Base-by-base conservation (phyloP, 2,113 vertebrate species). In the Microtus ochrogaster region DNA sequence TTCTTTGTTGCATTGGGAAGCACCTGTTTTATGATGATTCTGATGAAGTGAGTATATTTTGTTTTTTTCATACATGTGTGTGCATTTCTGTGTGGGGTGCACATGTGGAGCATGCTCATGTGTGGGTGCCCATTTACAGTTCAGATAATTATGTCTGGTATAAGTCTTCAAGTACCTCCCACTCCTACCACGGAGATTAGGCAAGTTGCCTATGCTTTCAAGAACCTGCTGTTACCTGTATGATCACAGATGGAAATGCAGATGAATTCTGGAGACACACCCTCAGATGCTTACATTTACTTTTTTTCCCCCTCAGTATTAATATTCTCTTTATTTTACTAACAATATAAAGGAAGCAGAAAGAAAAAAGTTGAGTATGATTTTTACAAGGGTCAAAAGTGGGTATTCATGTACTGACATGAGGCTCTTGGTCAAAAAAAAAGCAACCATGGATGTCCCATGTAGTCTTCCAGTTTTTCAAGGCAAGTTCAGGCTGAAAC, bases 11-110 rank as follows among this genome's bases (percentile, higher is more conserved):
- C 99, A 7, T 33, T 99, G 90, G 99, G 99, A 96, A 94, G 88
- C 22, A 98, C 98, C 0, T 98, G 99, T 1, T 92, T 94, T 4
- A 98, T 98, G 68, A 98, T 99, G 98, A 91, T 99, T 84, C 76
- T 99, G 78, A 98, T 99, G 87, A 99, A 98, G 99, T 99, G 79
- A 98, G 98, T 96, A 96, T 83, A 70, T 24, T 52, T 90, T 92
- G 1, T 65, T 21, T 33, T 21, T 4, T 85, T 41, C 28, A 13
- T 44, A 12, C 30, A 17, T 28, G 22, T 76, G 21, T 26, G 24
- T 52, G 28, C 36, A 44, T 36, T 30, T 44, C 7, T 33, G 47
- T 17, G 47, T 52, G 16, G 30, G 3, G 16, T 79, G 30, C 7
- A 19, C 47, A 33, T 36, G 30, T 58, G 8, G 5, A 2, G 28